These are phyloP conservation scores for Hemiscyllium ocellatum DNA, from an alignment of 2,113 vertebrate genomes.

Conservation along the genomic window DNA sequence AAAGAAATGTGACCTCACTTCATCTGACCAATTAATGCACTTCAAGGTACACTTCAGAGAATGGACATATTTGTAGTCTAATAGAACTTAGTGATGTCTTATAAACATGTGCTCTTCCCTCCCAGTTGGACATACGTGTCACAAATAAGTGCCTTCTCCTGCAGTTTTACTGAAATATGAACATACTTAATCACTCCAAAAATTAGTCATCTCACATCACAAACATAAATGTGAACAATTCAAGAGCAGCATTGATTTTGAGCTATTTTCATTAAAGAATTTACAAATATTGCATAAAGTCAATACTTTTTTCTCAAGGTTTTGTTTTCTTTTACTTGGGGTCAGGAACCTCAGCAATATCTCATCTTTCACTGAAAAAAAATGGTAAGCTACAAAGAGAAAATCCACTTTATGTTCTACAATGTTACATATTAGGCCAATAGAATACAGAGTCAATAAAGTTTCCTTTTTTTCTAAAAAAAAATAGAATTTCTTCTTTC, in stretches of 20 bases:
- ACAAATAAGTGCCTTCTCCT: neutral
- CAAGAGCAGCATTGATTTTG: neutral
- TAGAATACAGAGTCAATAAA: neutral
- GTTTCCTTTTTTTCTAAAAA: neutral
- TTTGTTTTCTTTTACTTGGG: neutral
- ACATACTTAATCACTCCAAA: neutral
- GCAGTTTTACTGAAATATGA: neutral
- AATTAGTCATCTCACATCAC: neutral
- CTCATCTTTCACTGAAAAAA: neutral
- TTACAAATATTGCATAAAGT: neutral
- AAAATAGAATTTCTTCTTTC: neutral
- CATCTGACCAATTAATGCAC: neutral
- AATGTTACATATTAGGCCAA: neutral
- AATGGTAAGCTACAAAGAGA: neutral
- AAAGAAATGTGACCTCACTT: neutral
- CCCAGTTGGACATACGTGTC: neutral
- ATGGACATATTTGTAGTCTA: neutral
- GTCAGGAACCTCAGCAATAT: neutral
- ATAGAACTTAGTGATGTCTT: neutral
- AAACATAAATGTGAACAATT: neutral
- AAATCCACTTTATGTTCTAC: neutral
- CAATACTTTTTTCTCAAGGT: neutral
- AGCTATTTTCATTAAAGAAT: neutral
- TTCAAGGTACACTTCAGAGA: neutral
- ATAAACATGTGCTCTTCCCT: neutral